Evolutionary conservation across 2,888 invertebrate genomes (phyloP).

Genomic region (Lacanobia oleracea): DNA sequence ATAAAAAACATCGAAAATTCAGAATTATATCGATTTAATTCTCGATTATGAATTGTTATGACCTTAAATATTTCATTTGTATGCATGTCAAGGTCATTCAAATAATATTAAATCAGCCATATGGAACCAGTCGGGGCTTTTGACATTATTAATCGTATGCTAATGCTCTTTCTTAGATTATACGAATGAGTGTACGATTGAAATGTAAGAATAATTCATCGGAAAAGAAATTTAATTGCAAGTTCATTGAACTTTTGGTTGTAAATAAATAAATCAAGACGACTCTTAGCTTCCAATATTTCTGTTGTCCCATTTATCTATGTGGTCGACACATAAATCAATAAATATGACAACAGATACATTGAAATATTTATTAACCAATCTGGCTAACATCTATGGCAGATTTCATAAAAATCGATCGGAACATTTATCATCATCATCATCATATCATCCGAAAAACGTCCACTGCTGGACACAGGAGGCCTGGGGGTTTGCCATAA

Average conservation of each 20-base stretch:
- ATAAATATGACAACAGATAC: too few species aligned
- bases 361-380: too few species aligned
- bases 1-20: conserved; percentile 36
- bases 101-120: conserved; percentile 54
- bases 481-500: too few species aligned
- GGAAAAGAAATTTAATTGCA: conserved; percentile 22
- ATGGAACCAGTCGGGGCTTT: conserved; percentile 32
- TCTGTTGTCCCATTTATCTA: not conserved
- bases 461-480: too few species aligned
- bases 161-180: conserved; percentile 49
- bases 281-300: not conserved
- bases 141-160: conserved; percentile 51
- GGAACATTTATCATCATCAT: too few species aligned
- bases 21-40: conserved; percentile 38
- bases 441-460: too few species aligned
- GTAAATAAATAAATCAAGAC: not conserved
- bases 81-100: conserved; percentile 62
- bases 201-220: conserved; percentile 45
- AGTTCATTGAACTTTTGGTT: conserved; percentile 32
- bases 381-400: too few species aligned
- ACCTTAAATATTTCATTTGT: conserved; percentile 57
- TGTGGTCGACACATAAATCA: too few species aligned
- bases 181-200: conserved; percentile 42
- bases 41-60: conserved; percentile 41
- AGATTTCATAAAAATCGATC: too few species aligned